phyloP scores from a whole-genome alignment of 2,797 vertebrate genomes.

The Leucoraja ocellata region DNA sequence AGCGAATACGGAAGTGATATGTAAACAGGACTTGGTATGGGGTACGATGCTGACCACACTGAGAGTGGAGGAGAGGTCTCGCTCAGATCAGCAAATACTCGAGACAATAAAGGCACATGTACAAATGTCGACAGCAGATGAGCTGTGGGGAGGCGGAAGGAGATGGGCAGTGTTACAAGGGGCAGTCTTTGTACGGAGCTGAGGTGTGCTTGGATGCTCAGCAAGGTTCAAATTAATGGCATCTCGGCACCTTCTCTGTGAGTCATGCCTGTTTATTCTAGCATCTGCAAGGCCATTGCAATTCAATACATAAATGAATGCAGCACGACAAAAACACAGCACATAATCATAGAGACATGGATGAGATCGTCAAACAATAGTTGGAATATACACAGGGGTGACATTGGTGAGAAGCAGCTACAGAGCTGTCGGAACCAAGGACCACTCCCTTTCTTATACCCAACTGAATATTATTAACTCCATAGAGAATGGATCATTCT shows the following conservation, averaged over 20 bases:
- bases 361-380: slow-evolving; percentile 23
- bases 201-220: not conserved
- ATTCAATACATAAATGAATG: slow-evolving; percentile 13
- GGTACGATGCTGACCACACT: not conserved
- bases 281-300: slow-evolving; percentile 11
- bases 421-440: slow-evolving; percentile 9
- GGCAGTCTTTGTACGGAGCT: not conserved
- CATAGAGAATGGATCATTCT: not conserved
- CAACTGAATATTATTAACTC: not conserved
- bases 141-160: too few species aligned
- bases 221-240: not conserved
- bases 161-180: not conserved
- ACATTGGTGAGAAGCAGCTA: not conserved
- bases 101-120: not conserved
- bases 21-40: not conserved
- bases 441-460: not conserved
- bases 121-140: not conserved
- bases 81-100: not conserved
- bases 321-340: slow-evolving; percentile 7
- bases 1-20: not conserved
- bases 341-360: not conserved
- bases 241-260: not conserved
- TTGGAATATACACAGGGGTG: not conserved
- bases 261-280: slow-evolving; percentile 20
- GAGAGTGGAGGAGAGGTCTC: not conserved